A percentile compares a stretch with the other conserved stretches of the same genome.
These are phyloP conservation scores for Uropsilus gracilis DNA, from an alignment of 2,113 vertebrate species.

Conservation along the genomic window DNA sequence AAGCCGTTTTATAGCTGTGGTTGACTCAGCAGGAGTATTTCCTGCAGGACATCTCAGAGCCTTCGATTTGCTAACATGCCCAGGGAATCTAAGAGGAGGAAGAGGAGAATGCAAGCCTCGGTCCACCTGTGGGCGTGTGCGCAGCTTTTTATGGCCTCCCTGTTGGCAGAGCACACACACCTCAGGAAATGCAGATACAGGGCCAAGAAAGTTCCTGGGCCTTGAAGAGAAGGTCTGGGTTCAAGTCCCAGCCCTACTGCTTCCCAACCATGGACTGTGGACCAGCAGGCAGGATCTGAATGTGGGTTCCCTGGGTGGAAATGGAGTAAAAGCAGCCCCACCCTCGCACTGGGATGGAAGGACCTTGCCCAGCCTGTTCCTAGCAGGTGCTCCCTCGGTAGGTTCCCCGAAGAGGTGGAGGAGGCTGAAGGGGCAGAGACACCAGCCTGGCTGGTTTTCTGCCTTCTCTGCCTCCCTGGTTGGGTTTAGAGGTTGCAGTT, in stretches of 20 bases:
- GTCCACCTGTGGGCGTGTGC: not conserved
- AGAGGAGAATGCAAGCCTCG: not conserved
- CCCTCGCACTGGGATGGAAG: fast-evolving
- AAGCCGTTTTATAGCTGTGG: not conserved
- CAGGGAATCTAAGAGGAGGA: not conserved
- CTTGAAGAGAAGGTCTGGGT: not conserved
- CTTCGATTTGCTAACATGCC: not conserved
- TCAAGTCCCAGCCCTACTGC: not conserved
- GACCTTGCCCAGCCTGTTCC: not conserved
- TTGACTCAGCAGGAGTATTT: not conserved
- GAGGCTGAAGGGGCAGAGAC: not conserved
- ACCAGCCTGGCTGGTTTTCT: not conserved
- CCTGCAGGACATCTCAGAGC: not conserved
- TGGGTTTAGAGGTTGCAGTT: not conserved
- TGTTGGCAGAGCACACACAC: fast-evolving
- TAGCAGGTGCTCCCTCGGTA: too few species aligned
- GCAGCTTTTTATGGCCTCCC: not conserved
- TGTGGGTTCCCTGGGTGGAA: not conserved
- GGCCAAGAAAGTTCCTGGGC: not conserved
- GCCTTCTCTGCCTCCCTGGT: fast-evolving
- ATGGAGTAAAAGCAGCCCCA: not conserved
- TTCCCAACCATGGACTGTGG: not conserved
- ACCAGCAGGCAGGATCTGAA: not conserved
- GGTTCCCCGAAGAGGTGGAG: not conserved
- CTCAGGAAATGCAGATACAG: fast-evolving